These are phyloP conservation scores for Oreortyx pictus DNA, from an alignment of 2,797 vertebrate species.

Conservation along the genomic window DNA sequence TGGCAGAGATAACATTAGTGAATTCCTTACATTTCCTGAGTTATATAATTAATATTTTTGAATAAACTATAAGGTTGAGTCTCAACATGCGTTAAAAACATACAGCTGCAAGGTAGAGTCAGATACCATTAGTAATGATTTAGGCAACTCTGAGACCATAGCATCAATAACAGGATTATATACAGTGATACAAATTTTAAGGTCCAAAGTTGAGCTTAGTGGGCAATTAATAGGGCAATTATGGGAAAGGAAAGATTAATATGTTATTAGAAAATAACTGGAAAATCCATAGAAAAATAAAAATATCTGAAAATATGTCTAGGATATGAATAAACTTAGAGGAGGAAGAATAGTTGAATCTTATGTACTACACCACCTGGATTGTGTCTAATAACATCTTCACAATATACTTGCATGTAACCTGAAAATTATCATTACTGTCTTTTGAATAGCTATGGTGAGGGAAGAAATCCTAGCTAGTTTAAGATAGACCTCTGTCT, in stretches of 20 bases:
- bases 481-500: neutral
- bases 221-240: neutral
- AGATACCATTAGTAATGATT: neutral
- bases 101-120: neutral
- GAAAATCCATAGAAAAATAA: neutral
- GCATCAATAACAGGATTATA: neutral
- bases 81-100: neutral
- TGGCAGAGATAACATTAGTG: neutral
- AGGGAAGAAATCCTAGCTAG: neutral
- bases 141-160: neutral
- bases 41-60: neutral
- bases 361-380: neutral
- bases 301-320: neutral
- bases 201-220: neutral
- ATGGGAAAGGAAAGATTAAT: neutral
- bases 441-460: neutral
- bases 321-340: neutral
- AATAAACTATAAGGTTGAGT: neutral
- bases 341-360: neutral
- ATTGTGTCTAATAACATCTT: neutral
- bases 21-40: neutral
- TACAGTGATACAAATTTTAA: neutral
- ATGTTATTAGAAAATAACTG: neutral
- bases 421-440: neutral
- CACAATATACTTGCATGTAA: neutral